These are phyloP conservation scores for Noctua comes DNA, from an alignment of 2,888 invertebrate species.

Conservation along the genomic window DNA sequence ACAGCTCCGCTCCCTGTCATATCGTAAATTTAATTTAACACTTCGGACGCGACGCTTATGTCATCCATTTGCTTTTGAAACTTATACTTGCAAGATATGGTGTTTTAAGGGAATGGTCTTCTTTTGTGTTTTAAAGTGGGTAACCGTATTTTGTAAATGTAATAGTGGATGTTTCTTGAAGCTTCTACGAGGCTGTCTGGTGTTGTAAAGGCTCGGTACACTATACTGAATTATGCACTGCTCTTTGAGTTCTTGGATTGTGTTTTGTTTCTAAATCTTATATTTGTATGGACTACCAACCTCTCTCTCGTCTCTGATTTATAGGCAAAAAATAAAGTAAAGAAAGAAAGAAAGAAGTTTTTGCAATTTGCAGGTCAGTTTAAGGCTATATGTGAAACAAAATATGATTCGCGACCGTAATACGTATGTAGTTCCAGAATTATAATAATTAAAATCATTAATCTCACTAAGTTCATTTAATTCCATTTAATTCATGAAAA, in stretches of 20 bases:
- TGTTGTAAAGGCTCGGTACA: background rate
- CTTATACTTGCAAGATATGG: conserved; percentile 39
- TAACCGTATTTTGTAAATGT: conserved; percentile 20
- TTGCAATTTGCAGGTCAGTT: too few relatives aligned
- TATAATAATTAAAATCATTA: too few relatives aligned
- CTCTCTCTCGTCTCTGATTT: background rate
- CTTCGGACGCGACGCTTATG: conserved; percentile 65
- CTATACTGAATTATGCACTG: background rate
- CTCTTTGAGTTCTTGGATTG: background rate
- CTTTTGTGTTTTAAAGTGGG: conserved; percentile 13
- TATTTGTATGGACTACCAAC: background rate
- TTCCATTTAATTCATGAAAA: too few relatives aligned
- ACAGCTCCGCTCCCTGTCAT: conserved; percentile 64
- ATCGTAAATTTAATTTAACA: conserved; percentile 78
- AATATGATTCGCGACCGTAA: too few relatives aligned
- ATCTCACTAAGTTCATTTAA: too few relatives aligned
- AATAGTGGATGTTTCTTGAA: background rate
- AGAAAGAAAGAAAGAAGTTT: too few relatives aligned
- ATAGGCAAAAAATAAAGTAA: too few relatives aligned
- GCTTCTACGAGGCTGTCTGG: background rate
- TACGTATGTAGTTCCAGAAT: too few relatives aligned
- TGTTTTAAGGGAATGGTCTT: conserved; percentile 27
- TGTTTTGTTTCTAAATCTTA: background rate
- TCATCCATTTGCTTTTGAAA: conserved; percentile 63
- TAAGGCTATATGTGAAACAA: too few relatives aligned